A percentile compares a stretch with the other conserved stretches of the same genome.
phyloP scores from a whole-genome alignment of 2,888 invertebrate genomes.

The Nemoura dubitans region DNA sequence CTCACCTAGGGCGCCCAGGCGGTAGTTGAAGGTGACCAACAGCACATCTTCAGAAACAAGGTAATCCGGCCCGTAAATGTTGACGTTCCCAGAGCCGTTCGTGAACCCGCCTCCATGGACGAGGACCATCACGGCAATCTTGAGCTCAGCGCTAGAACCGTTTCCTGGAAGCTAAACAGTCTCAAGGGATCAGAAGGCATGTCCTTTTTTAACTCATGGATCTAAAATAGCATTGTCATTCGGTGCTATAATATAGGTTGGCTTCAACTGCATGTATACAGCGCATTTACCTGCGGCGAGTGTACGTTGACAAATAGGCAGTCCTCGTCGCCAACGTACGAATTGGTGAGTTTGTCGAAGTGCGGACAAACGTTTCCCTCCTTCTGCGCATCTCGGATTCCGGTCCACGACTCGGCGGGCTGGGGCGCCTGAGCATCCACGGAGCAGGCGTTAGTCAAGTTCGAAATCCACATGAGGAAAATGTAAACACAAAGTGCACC shows the following conservation, averaged over 20 bases:
- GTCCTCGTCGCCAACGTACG: slow-evolving; percentile 57
- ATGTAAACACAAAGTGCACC: not conserved
- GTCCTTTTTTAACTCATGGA: too few relatives aligned
- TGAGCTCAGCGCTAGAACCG: not conserved
- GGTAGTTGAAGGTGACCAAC: slow-evolving; percentile 55
- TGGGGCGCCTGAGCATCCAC: slow-evolving; percentile 57
- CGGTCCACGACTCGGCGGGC: slow-evolving; percentile 60
- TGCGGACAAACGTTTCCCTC: slow-evolving; percentile 63
- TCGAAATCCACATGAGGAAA: not conserved
- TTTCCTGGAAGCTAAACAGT: slow-evolving; percentile 9
- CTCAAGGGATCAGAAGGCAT: not conserved
- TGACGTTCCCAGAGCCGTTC: slow-evolving; percentile 51
- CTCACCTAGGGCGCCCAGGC: slow-evolving; percentile 55
- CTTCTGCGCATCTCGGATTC: slow-evolving; percentile 63
- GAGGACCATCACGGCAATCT: slow-evolving; percentile 54
- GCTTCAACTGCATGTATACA: too few relatives aligned
- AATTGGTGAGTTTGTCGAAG: slow-evolving; percentile 52
- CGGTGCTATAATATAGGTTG: too few relatives aligned
- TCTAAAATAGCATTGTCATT: too few relatives aligned
- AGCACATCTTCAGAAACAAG: slow-evolving; percentile 55
- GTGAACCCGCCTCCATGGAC: slow-evolving; percentile 56
- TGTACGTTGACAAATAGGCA: slow-evolving; percentile 63
- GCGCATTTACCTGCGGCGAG: slow-evolving; percentile 61
- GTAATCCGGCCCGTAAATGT: slow-evolving; percentile 52
- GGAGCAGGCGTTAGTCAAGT: too few relatives aligned